These are phyloP conservation scores for Pantherophis guttatus DNA, from an alignment of 2,113 vertebrate species.

Conservation along the genomic window DNA sequence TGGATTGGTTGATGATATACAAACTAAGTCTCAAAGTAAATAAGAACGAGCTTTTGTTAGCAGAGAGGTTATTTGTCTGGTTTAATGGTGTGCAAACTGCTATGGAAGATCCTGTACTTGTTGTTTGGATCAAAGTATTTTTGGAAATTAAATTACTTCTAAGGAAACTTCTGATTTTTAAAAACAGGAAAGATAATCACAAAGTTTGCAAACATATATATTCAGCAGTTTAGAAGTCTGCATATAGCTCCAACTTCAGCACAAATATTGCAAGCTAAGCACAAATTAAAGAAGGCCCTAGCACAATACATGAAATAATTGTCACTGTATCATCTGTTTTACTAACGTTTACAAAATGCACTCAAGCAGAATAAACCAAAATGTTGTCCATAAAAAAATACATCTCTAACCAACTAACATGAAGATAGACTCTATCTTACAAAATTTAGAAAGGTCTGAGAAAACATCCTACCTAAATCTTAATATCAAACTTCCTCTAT, in stretches of 20 bases:
- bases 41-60: background rate
- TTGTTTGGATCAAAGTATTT: background rate
- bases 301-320: conserved; percentile 37
- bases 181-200: background rate
- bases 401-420: conserved; percentile 15
- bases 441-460: conserved; percentile 35
- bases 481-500: background rate
- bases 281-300: conserved; percentile 29
- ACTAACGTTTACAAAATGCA: conserved; percentile 32
- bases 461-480: background rate
- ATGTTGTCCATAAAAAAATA: conserved; percentile 3
- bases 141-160: conserved; percentile 4
- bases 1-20: background rate
- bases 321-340: conserved; percentile 31
- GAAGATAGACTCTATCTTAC: conserved; percentile 4
- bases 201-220: conserved; percentile 26
- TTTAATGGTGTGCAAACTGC: background rate
- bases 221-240: conserved; percentile 6
- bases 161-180: conserved; percentile 9
- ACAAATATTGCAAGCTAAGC: conserved; percentile 23
- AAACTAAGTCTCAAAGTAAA: background rate
- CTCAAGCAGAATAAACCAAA: conserved; percentile 20
- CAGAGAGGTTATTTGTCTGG: background rate
- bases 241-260: conserved; percentile 7
- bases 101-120: background rate